Evolutionary conservation across 2,113 vertebrate species (phyloP), one percentile per base, ranked within the genome.

Genomic region (Triplophysa tibetana): DNA sequence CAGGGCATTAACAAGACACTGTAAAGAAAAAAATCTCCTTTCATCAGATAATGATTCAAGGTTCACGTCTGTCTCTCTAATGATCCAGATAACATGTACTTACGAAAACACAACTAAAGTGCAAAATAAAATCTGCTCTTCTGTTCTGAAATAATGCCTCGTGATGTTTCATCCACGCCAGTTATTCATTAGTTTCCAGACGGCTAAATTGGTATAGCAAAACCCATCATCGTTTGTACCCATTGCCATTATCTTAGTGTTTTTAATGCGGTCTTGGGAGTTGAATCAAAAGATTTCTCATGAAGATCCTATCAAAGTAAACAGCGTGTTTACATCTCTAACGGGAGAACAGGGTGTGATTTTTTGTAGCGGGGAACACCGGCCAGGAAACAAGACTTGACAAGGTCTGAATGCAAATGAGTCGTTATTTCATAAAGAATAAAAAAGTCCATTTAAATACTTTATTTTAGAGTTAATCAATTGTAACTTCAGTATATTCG

Each of bases 331-430:
- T n/a, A 78, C 65, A 45, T 69, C 65, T 60, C 65, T 43, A 66
- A 69, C 38, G n/a, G 11, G 45, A 67, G 58, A 52, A 63, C 54
- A 60, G 21, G 70, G 54, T 3, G 12, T 60, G 23, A 74, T 73
- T 73, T 33, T 23, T 29, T 60, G n/a, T 58, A 73, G 1, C 54
- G 12, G 19, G 8, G 21, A 72, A 82, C 81, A 85, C 87, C 81
- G 84, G 85, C 87, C 85, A 85, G 82, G 82, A 41, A 14, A 76
- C 80, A 78, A 84, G 84, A 70, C 68, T 33, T 70, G 0, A 85
- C 81, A 86, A 74, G 80, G 86, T 78, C 69, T 83, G 85, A 89
- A 89, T 87, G 84, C 78, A 90, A 90, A 89, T 87, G 75, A 80
- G 70, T 91, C 89, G 88, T 90, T 90, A 90, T 88, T 86, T 74